A percentile compares a stretch with the other conserved stretches of the same genome.
phyloP scores from a whole-genome alignment of 1,140 invertebrate species.

The Himalopsyche phryganea region DNA sequence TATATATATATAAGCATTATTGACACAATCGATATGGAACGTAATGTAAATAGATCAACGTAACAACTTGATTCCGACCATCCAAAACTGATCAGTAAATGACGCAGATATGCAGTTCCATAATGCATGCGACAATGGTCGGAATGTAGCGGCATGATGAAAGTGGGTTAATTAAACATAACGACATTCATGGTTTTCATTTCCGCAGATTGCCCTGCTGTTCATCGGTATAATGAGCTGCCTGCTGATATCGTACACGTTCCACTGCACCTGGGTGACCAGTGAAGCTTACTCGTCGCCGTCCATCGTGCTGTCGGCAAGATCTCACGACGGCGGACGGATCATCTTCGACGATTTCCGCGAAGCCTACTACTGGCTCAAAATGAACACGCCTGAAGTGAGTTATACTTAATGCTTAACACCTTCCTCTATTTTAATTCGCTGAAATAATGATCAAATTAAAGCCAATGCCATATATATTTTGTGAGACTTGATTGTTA shows the following conservation, averaged over 20 bases:
- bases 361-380: slow-evolving; percentile 96
- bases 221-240: slow-evolving; percentile 83
- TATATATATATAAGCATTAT: no score
- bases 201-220: slow-evolving; percentile 78
- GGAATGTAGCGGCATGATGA: no score
- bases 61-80: no score
- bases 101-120: no score
- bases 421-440: slow-evolving; percentile 5
- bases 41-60: no score
- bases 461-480: neutral
- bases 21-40: no score
- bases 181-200: no score
- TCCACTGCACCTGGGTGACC: slow-evolving; percentile 99
- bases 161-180: no score
- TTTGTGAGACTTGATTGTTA: no score
- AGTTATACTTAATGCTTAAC: slow-evolving; percentile 2
- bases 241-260: slow-evolving; percentile 87
- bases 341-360: slow-evolving; percentile 98
- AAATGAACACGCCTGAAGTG: slow-evolving; percentile 92
- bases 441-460: neutral
- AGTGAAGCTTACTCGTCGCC: slow-evolving; percentile 97
- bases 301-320: slow-evolving; percentile 93
- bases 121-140: no score
- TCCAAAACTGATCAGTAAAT: no score
- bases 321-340: slow-evolving; percentile 87